These are phyloP conservation scores for Pardosa pseudoannulata DNA, from an alignment of 2,888 invertebrate genomes.

Conservation along the genomic window DNA sequence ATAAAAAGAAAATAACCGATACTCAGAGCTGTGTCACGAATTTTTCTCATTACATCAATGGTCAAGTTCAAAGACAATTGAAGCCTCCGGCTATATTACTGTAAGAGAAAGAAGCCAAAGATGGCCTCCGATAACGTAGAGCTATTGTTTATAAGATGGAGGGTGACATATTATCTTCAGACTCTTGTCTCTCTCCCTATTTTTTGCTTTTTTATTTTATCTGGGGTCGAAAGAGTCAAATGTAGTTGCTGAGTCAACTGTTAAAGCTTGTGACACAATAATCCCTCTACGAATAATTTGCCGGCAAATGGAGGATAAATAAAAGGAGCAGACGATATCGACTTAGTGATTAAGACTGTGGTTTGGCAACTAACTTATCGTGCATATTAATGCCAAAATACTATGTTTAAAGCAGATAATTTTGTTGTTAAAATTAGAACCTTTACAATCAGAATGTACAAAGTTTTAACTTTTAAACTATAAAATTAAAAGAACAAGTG, in stretches of 20 bases:
- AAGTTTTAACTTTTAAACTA: no score
- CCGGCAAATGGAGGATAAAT: no score
- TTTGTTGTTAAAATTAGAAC: no score
- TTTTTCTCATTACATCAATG: slow-evolving; percentile 62
- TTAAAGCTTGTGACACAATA: background rate
- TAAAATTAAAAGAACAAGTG: no score
- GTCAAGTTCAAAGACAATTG: slow-evolving; percentile 56
- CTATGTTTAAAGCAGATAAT: no score
- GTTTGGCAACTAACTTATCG: no score
- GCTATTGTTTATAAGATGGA: slow-evolving; percentile 10
- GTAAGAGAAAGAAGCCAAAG: background rate
- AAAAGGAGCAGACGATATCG: no score
- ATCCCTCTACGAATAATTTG: background rate
- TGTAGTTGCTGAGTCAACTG: background rate
- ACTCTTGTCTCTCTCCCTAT: background rate
- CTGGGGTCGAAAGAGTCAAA: background rate
- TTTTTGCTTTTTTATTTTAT: background rate
- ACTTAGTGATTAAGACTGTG: no score
- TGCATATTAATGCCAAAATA: no score
- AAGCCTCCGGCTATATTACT: slow-evolving; percentile 24
- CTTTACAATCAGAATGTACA: no score
- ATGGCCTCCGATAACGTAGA: background rate
- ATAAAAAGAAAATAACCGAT: background rate
- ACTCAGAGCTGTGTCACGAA: slow-evolving; percentile 34
- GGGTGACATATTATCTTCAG: slow-evolving; percentile 2